phyloP scores from a whole-genome alignment of 2,113 vertebrate species.

The Bubo bubo region DNA sequence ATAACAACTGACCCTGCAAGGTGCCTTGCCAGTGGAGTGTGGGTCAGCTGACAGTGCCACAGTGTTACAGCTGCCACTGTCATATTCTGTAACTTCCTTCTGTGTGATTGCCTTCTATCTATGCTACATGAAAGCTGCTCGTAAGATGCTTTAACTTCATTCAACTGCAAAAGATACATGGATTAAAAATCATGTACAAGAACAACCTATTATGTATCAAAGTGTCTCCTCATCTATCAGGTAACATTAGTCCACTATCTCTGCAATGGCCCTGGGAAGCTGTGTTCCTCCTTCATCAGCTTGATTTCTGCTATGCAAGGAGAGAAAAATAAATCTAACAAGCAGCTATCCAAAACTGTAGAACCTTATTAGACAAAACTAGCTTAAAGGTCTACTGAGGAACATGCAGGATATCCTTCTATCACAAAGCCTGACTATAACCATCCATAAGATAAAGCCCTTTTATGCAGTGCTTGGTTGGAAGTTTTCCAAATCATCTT shows the following conservation, averaged over 20 bases:
- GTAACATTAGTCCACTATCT: not conserved
- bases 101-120: not conserved
- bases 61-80: not conserved
- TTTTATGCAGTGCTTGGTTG: not conserved
- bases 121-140: not conserved
- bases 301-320: not conserved
- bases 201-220: not conserved
- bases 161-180: not conserved
- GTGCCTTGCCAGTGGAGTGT: accelerated
- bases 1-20: not conserved
- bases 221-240: not conserved
- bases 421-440: not conserved
- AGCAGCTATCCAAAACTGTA: not conserved
- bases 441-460: not conserved
- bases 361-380: not conserved
- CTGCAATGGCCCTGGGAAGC: not conserved
- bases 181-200: not conserved
- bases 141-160: not conserved
- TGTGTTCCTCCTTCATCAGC: not conserved
- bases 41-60: not conserved
- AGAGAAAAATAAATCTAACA: not conserved
- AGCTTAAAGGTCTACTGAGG: not conserved
- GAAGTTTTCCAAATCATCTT: not conserved
- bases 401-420: not conserved
- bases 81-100: no score